Evolutionary conservation across 2,113 vertebrate genomes (phyloP).

Genomic region (Pitta sordida): DNA sequence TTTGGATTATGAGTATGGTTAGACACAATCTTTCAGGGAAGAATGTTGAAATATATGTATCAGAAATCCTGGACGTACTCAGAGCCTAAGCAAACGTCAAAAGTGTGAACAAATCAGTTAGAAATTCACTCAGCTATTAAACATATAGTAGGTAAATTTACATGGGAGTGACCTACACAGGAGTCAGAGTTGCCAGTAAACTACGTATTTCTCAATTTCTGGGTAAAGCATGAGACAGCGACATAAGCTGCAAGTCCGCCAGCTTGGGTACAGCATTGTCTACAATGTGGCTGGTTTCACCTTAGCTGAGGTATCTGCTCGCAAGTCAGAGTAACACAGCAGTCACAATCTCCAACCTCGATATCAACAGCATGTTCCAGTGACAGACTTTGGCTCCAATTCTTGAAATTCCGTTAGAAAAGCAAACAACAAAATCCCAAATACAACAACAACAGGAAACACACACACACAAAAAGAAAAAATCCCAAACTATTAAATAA

Average conservation of each 20-base stretch:
- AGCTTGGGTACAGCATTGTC: fast-evolving
- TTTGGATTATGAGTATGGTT: background rate
- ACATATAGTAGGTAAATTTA: background rate
- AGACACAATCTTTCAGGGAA: background rate
- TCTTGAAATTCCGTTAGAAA: background rate
- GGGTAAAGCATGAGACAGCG: background rate
- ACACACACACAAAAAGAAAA: too few species aligned
- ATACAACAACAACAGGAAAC: background rate
- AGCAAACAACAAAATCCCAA: background rate
- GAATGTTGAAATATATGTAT: background rate
- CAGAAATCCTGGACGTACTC: background rate
- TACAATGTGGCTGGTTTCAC: background rate
- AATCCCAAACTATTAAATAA: background rate
- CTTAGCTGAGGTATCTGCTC: background rate
- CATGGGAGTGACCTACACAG: background rate
- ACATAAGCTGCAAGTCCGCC: background rate
- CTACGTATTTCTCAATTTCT: background rate
- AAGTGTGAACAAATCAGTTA: background rate
- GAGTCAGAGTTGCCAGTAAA: background rate
- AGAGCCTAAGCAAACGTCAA: background rate
- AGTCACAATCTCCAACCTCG: background rate
- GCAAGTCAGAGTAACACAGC: background rate
- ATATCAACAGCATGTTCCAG: background rate
- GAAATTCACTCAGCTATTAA: background rate
- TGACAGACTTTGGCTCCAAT: background rate